Percentiles rank a stretch among this genome's conserved stretches.
Conservation (phyloP, 2,113 vertebrate genomes). For the Mobula birostris region DNA sequence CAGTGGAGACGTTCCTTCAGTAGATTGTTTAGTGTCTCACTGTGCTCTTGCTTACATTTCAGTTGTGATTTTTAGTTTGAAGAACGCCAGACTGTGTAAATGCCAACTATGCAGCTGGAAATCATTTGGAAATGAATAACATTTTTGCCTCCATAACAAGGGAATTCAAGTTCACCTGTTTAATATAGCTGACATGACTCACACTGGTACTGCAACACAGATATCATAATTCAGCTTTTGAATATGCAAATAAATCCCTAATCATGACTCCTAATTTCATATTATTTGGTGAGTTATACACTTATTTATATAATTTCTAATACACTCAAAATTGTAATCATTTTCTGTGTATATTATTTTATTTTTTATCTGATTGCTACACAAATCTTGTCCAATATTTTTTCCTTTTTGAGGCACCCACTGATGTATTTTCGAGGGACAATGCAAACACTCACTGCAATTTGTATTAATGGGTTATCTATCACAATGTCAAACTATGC, state of each 20-base stretch:
- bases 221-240: not conserved
- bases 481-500: not conserved
- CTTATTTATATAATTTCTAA: not conserved
- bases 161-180: not conserved
- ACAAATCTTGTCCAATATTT: not conserved
- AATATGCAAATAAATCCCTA: not conserved
- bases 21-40: not conserved
- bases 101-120: not conserved
- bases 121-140: not conserved
- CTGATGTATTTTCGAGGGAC: not conserved
- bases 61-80: slow-evolving; percentile 13
- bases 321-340: not conserved
- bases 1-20: too few relatives aligned
- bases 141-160: not conserved
- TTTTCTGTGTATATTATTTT: not conserved
- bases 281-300: not conserved
- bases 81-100: not conserved
- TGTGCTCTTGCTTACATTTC: not conserved
- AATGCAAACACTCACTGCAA: not conserved
- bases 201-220: not conserved
- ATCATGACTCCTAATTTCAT: not conserved
- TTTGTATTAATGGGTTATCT: not conserved
- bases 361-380: not conserved
- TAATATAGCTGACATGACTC: not conserved
- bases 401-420: too few relatives aligned